Evolutionary conservation across 2,113 vertebrate species (phyloP).

Genomic region (Sprattus sprattus): DNA sequence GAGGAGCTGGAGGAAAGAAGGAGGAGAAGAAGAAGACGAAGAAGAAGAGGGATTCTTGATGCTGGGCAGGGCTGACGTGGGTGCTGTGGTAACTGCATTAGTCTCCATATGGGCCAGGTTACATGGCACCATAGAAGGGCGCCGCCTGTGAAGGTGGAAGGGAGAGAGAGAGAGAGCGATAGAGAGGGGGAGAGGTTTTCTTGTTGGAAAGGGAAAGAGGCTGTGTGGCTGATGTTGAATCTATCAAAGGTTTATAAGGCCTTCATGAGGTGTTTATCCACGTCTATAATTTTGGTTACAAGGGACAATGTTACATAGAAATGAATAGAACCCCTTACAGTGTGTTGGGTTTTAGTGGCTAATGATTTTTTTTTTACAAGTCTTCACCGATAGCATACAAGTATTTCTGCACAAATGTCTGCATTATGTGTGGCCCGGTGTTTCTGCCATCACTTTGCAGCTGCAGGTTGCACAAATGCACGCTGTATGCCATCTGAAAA

Average conservation of each 20-base stretch:
- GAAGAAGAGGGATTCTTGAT: slow-evolving; percentile 44
- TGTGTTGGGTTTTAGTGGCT: neutral
- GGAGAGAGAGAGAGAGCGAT: neutral
- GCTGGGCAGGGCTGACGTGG: slow-evolving; percentile 38
- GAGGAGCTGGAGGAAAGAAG: slow-evolving; percentile 35
- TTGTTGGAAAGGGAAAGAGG: slow-evolving; percentile 34
- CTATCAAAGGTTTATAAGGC: slow-evolving; percentile 41
- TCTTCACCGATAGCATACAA: neutral
- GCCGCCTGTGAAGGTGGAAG: neutral
- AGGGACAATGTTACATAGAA: neutral
- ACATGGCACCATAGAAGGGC: slow-evolving; percentile 6
- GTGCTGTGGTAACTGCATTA: slow-evolving; percentile 53
- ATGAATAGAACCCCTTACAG: neutral
- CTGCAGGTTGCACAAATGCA: neutral
- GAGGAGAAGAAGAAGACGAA: slow-evolving; percentile 48
- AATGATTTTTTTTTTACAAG: slow-evolving; percentile 13
- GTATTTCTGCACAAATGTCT: neutral
- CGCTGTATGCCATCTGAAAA: neutral
- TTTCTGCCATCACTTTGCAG: neutral
- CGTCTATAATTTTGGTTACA: neutral
- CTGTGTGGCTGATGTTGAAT: slow-evolving; percentile 40
- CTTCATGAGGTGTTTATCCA: slow-evolving; percentile 52
- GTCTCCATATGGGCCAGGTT: slow-evolving; percentile 23
- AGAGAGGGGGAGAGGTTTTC: slow-evolving; percentile 51
- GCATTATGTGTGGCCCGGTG: neutral